A percentile compares a stretch with the other conserved stretches of the same genome.
Conservation (phyloP, 2,113 vertebrate species). For the Epinephelus cyanopodus region DNA sequence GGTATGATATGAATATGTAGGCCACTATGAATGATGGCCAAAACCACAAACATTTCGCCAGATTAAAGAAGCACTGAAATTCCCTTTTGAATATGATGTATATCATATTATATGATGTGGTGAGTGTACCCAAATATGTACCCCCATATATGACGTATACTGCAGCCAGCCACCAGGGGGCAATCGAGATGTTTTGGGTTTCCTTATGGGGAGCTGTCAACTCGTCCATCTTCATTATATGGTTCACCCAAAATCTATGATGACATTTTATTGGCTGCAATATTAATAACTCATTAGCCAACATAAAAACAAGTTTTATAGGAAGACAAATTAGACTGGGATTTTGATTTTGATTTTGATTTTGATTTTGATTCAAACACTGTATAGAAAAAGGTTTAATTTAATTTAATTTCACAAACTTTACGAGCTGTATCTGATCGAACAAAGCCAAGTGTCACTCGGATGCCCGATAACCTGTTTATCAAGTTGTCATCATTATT, state of each 20-base stretch:
- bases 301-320: not conserved
- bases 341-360: not conserved
- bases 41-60: not conserved
- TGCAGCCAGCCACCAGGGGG: too few relatives aligned
- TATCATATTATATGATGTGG: not conserved
- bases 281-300: not conserved
- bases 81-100: not conserved
- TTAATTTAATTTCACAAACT: not conserved
- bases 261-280: not conserved
- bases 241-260: not conserved
- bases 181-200: too few relatives aligned
- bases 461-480: too few relatives aligned
- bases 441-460: not conserved
- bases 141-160: too few relatives aligned
- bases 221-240: too few relatives aligned
- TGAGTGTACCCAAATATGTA: too few relatives aligned
- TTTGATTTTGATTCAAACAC: not conserved
- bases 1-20: too few relatives aligned
- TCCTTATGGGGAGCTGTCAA: too few relatives aligned
- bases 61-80: not conserved
- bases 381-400: not conserved
- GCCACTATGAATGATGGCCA: not conserved
- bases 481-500: accelerated
- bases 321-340: not conserved
- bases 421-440: not conserved